Evolutionary conservation across 2,113 vertebrate species (phyloP).

Genomic region (Barnardius zonarius): DNA sequence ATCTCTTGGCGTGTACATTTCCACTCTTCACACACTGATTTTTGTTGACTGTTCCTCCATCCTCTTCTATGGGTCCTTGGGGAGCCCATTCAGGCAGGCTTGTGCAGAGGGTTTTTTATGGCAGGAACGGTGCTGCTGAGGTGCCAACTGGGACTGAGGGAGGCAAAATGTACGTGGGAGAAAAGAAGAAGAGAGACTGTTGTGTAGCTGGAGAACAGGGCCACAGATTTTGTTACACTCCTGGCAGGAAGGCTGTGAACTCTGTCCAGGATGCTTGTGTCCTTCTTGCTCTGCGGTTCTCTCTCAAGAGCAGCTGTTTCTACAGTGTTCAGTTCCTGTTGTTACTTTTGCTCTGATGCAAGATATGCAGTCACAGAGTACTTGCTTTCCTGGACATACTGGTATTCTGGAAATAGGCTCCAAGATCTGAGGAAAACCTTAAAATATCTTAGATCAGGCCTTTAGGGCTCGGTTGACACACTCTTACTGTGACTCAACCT

Average conservation of each 20-base stretch:
- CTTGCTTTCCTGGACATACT: background rate
- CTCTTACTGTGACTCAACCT: background rate
- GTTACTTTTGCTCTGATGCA: background rate
- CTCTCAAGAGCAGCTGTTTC: background rate
- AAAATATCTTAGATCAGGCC: background rate
- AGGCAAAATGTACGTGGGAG: background rate
- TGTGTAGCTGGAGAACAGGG: background rate
- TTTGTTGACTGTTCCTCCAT: background rate
- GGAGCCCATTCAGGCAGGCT: background rate
- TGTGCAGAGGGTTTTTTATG: background rate
- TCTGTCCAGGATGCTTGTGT: background rate
- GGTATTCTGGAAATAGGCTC: background rate
- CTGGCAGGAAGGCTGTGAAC: background rate
- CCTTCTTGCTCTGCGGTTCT: background rate
- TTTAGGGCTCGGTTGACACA: background rate
- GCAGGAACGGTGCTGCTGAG: background rate
- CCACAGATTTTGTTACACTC: background rate
- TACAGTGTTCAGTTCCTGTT: background rate
- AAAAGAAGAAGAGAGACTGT: background rate
- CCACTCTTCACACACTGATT: background rate
- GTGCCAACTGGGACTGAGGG: background rate
- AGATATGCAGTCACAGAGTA: fast-evolving
- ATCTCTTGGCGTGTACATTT: fast-evolving
- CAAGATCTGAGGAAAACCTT: background rate
- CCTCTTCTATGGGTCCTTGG: too few species aligned